Evolutionary conservation across 2,113 vertebrate species (phyloP).

Genomic region (Oostethus manadensis): DNA sequence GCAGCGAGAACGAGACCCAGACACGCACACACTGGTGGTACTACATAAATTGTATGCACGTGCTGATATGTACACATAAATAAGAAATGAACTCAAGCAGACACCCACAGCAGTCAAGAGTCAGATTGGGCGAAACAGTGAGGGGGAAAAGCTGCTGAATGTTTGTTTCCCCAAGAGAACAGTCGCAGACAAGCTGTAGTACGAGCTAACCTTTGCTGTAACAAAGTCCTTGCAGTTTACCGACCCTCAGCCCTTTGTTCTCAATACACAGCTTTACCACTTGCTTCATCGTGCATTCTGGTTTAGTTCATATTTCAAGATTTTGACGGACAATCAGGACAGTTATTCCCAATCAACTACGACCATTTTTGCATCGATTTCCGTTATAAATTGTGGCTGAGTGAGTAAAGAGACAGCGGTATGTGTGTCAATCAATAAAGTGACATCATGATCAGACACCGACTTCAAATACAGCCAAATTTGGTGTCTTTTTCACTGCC

Average conservation of each 20-base stretch:
- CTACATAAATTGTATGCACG: constrained; percentile 32
- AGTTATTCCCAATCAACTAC: neutral
- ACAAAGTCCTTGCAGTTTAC: constrained; percentile 5
- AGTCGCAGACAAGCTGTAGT: constrained; percentile 10
- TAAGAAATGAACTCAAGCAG: constrained; percentile 44
- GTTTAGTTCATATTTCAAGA: neutral
- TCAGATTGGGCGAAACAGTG: constrained; percentile 7
- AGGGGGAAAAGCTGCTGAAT: constrained; percentile 5
- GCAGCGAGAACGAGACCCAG: neutral
- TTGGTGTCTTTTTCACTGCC: too few species aligned
- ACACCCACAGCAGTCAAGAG: constrained; percentile 20
- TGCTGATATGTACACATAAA: constrained; percentile 35
- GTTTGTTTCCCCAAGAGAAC: constrained; percentile 18
- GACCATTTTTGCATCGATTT: neutral
- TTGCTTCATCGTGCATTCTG: neutral
- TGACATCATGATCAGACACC: too few species aligned
- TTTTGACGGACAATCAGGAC: neutral
- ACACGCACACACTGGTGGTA: neutral
- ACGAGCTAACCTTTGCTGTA: constrained; percentile 23
- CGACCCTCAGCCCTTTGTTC: constrained; percentile 1
- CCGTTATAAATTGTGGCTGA: neutral
- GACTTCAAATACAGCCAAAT: too few species aligned
- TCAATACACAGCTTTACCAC: neutral
- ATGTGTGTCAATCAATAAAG: too few species aligned
- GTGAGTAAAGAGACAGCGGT: too few species aligned